These are phyloP conservation scores for Eulemur macaco DNA, from an alignment of 2,113 vertebrate species.

Conservation along the genomic window DNA sequence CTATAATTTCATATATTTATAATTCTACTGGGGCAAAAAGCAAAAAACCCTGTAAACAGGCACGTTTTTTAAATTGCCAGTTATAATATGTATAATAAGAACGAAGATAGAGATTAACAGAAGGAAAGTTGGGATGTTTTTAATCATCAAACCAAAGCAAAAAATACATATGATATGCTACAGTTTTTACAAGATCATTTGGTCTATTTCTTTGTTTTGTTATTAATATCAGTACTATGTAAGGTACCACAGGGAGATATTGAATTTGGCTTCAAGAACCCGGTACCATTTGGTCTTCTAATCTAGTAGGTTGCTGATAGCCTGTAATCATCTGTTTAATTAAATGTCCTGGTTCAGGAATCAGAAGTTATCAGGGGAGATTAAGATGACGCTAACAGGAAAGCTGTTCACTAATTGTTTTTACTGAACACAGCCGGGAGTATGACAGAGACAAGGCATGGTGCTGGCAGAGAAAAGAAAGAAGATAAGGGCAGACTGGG, in stretches of 20 bases:
- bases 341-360: not conserved
- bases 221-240: not conserved
- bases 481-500: not conserved
- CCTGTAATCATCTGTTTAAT: not conserved
- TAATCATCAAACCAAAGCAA: not conserved
- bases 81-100: not conserved
- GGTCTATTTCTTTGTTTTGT: not conserved
- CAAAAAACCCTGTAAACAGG: not conserved
- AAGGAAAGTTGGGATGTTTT: not conserved
- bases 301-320: not conserved
- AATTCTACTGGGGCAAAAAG: not conserved
- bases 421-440: not conserved
- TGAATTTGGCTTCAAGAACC: not conserved
- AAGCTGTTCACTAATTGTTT: not conserved
- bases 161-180: not conserved
- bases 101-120: not conserved
- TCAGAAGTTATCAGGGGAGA: constrained; percentile 6
- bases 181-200: not conserved
- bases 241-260: not conserved
- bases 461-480: not conserved
- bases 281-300: not conserved
- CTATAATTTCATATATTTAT: not conserved
- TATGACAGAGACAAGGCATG: not conserved
- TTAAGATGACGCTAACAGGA: not conserved
- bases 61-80: not conserved